A percentile compares a stretch with the other conserved stretches of the same genome.
phyloP scores from a whole-genome alignment of 2,797 vertebrate species.

The Oreochromis mossambicus region DNA sequence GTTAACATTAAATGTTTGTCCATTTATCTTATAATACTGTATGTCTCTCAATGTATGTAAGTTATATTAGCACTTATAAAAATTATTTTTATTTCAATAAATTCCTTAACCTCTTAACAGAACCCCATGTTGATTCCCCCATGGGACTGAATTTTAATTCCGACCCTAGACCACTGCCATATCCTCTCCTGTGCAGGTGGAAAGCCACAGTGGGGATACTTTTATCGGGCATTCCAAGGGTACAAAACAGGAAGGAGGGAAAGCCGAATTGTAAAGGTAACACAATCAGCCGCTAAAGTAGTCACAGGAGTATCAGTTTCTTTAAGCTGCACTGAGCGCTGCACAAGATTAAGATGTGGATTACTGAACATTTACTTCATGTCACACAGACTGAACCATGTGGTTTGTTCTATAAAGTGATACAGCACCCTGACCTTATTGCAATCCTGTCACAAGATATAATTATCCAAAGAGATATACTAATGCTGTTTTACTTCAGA shows the following conservation, averaged over 20 bases:
- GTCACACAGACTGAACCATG: conserved; percentile 75
- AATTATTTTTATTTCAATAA: neutral
- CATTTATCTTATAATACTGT: neutral
- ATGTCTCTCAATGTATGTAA: neutral
- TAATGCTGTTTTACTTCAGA: neutral
- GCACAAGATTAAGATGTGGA: conserved; percentile 89
- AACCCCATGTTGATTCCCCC: conserved; percentile 19
- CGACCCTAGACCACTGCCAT: conserved; percentile 50
- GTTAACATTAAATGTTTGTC: neutral
- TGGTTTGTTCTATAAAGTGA: conserved; percentile 44
- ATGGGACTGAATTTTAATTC: conserved; percentile 42
- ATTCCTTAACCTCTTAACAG: neutral
- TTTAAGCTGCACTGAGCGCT: conserved; percentile 79
- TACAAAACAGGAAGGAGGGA: conserved; percentile 84
- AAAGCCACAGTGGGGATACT: conserved; percentile 72
- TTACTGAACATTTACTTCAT: conserved; percentile 86
- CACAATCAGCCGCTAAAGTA: conserved; percentile 83
- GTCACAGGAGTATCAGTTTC: conserved; percentile 98
- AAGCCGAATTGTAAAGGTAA: conserved; percentile 81
- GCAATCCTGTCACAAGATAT: neutral
- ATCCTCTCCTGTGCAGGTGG: conserved; percentile 62
- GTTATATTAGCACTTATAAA: neutral
- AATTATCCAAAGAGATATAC: conserved; percentile 5
- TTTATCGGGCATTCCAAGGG: conserved; percentile 86
- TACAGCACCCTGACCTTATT: conserved; percentile 15